A percentile compares a stretch with the other conserved stretches of the same genome.
phyloP scores from a whole-genome alignment of 2,888 invertebrate genomes.

The Trissolcus japonicus region DNA sequence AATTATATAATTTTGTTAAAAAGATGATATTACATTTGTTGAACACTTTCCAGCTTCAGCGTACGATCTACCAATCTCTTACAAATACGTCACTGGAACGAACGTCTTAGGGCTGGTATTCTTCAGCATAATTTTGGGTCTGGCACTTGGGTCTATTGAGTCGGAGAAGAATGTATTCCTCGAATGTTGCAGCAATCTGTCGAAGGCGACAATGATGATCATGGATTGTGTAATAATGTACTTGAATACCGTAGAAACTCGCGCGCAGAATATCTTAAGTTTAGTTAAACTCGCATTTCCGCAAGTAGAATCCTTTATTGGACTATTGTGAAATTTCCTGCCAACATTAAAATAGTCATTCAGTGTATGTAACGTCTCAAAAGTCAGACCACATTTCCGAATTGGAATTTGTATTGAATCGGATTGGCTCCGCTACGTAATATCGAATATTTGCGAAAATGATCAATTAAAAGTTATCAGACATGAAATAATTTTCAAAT shows the following conservation, averaged over 20 bases:
- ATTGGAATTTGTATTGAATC: too few species aligned
- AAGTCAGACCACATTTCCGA: too few species aligned
- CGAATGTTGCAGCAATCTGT: constrained; percentile 88
- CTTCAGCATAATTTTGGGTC: constrained; percentile 90
- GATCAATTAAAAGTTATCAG: too few species aligned
- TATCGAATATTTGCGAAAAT: too few species aligned
- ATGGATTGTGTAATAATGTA: constrained; percentile 71
- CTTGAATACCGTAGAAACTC: constrained; percentile 39
- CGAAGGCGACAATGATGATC: constrained; percentile 95
- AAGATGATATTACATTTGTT: background rate
- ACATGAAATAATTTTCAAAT: too few species aligned
- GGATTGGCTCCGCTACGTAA: too few species aligned
- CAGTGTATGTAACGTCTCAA: background rate
- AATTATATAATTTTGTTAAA: background rate
- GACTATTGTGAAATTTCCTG: constrained; percentile 36
- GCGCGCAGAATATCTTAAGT: constrained; percentile 21
- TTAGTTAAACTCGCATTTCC: constrained; percentile 23
- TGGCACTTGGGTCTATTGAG: constrained; percentile 91
- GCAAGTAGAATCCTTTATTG: constrained; percentile 27
- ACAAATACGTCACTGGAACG: constrained; percentile 84
- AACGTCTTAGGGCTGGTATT: constrained; percentile 91
- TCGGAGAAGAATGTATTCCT: constrained; percentile 85
- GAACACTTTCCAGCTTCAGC: constrained; percentile 28
- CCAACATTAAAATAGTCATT: constrained; percentile 4
- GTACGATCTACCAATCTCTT: constrained; percentile 82